These are phyloP conservation scores for Zosterops pallidus DNA, from an alignment of 2,113 vertebrate genomes.

Conservation along the genomic window DNA sequence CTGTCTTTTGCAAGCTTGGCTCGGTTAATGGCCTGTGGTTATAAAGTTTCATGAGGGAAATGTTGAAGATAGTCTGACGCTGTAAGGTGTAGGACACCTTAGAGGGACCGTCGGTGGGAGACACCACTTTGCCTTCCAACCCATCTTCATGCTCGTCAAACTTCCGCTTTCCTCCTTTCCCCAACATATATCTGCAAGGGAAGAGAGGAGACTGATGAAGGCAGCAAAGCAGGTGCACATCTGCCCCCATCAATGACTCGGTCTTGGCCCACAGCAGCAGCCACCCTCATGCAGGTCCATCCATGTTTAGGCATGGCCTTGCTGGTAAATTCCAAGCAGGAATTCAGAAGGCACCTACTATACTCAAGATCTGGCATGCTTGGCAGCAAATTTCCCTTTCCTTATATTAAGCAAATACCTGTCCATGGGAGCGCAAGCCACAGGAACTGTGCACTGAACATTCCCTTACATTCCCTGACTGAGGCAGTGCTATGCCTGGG, in stretches of 20 bases:
- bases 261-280: fast-evolving
- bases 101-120: conserved; percentile 86
- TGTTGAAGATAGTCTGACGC: conserved; percentile 99
- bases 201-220: neutral
- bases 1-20: conserved; percentile 93
- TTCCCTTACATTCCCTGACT: neutral
- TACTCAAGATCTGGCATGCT: neutral
- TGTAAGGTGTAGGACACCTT: conserved; percentile 99
- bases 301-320: fast-evolving
- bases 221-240: neutral
- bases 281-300: fast-evolving
- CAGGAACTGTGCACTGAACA: fast-evolving
- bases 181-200: conserved; percentile 96
- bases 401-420: neutral
- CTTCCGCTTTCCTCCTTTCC: conserved; percentile 99
- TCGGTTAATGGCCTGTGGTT: conserved; percentile 91
- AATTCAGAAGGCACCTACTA: neutral
- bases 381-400: neutral
- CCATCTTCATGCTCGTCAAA: conserved; percentile 99
- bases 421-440: neutral
- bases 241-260: fast-evolving
- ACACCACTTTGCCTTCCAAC: conserved; percentile 96
- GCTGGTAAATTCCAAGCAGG: neutral
- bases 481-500: neutral
- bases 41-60: conserved; percentile 99